Evolutionary conservation across 2,888 invertebrate genomes (phyloP), one percentile per base, ranked within the genome.

Genomic region (Drosophila flavopinicola): DNA sequence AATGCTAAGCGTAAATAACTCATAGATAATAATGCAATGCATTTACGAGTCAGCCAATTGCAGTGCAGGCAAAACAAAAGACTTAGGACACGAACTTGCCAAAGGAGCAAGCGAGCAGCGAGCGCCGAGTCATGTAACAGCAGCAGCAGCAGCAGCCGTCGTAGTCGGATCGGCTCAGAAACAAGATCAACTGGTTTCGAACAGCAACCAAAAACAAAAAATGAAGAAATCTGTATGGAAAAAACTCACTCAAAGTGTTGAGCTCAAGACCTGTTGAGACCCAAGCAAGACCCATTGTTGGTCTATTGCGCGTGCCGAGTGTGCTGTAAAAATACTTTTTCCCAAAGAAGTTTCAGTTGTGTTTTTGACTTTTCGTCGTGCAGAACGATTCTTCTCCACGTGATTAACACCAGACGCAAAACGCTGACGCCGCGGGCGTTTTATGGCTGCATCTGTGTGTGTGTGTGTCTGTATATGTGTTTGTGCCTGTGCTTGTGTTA

Each of bases 301-400:
- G 87, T 82, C 80, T 82, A 82, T 87, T 82, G 82, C 87, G 82
- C 87, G 87, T 76, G 83, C 87, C 85, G 78, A n/a, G n/a, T 39
- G 78, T 57, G 75, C 78, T 84, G 79, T 86, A 84, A 79, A 77
- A 84, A 87, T 79, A 87, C 73, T 87, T 84, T 85, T 87, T 77
- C 85, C 78, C 85, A 71, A 82, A 85, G 80, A 85, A 85, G 87
- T 75, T 74, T 87, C 88, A 88, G 90, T 88, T 88, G 83, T 78
- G 85, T 84, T 89, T 88, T 87, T 84, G 86, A 86, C 85, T 88
- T 78, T 77, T 77, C 78, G 78, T 72, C 78, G 85, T 79, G 79
- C 74, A 88, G 90, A 90, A 90, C 89, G 76, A 84, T 89, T 88
- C 86, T 87, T 54, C 73, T 45, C 24, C 29, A 41, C 75, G 75